Evolutionary conservation across 2,113 vertebrate genomes (phyloP).

Genomic region (Hyaena hyaena): DNA sequence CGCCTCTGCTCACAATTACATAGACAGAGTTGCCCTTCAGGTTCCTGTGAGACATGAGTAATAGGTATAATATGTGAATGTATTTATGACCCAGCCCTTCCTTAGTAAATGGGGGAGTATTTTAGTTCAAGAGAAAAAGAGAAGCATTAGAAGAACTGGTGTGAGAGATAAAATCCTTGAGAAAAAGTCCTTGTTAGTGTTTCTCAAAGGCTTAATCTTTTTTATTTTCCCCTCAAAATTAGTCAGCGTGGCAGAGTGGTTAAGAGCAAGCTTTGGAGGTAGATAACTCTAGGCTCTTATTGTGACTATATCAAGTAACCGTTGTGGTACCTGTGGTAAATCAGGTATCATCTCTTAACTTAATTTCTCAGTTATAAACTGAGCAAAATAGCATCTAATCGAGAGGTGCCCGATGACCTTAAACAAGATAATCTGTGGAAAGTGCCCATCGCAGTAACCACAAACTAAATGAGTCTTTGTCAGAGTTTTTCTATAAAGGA

Average conservation of each 20-base stretch:
- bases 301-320: constrained; percentile 7
- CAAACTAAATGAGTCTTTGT: background rate
- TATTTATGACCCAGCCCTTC: constrained; percentile 31
- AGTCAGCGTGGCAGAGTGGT: background rate
- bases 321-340: background rate
- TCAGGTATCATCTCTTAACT: constrained; percentile 16
- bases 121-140: constrained; percentile 48
- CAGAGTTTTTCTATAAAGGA: background rate
- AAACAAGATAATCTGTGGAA: background rate
- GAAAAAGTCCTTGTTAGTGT: background rate
- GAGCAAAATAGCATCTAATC: background rate
- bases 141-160: background rate
- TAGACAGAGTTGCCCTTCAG: background rate
- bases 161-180: constrained; percentile 26
- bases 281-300: background rate
- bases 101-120: background rate
- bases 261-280: background rate
- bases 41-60: constrained; percentile 48
- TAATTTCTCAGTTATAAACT: background rate
- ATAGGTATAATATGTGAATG: background rate
- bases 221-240: background rate
- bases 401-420: background rate
- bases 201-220: background rate
- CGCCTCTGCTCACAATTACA: background rate
- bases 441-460: background rate